Evolutionary conservation across 2,113 vertebrate species (phyloP).

Genomic region (Lates calcarifer): DNA sequence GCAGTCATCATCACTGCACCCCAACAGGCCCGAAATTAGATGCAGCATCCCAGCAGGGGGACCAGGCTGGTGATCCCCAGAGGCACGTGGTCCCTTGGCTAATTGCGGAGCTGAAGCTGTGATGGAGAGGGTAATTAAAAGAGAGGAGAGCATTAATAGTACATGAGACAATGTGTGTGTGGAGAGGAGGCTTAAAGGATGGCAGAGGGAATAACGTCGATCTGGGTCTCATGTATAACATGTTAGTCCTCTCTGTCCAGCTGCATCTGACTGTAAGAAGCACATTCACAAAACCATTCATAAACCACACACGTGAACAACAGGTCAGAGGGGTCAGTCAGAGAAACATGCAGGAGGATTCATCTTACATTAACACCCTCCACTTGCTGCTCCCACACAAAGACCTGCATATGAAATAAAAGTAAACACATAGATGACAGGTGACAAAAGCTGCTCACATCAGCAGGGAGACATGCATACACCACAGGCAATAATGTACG

Average conservation of each 20-base stretch:
- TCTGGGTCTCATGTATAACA: conserved; percentile 22
- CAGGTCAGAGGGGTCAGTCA: conserved; percentile 24
- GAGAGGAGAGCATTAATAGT: conserved; percentile 74
- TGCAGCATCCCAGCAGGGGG: conserved; percentile 44
- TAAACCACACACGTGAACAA: conserved; percentile 5
- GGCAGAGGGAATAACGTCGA: conserved; percentile 8
- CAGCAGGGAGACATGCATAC: neutral
- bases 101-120: conserved; percentile 67
- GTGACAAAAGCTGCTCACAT: conserved; percentile 1
- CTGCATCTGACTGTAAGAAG: conserved; percentile 17
- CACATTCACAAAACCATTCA: conserved; percentile 15
- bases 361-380: conserved; percentile 26
- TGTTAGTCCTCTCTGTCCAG: conserved; percentile 14
- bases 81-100: conserved; percentile 43
- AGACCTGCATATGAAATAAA: neutral
- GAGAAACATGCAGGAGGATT: conserved; percentile 11
- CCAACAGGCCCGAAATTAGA: conserved; percentile 46
- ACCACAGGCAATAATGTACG: neutral
- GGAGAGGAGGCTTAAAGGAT: conserved; percentile 11
- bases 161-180: conserved; percentile 56
- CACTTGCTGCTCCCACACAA: conserved; percentile 25
- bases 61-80: conserved; percentile 39
- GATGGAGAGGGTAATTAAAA: conserved; percentile 76
- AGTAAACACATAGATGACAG: conserved; percentile 2
- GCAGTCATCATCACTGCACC: neutral